Percentiles rank a stretch among this genome's conserved stretches.
Conservation (phyloP, 2,113 vertebrate species). For the Puma concolor region DNA sequence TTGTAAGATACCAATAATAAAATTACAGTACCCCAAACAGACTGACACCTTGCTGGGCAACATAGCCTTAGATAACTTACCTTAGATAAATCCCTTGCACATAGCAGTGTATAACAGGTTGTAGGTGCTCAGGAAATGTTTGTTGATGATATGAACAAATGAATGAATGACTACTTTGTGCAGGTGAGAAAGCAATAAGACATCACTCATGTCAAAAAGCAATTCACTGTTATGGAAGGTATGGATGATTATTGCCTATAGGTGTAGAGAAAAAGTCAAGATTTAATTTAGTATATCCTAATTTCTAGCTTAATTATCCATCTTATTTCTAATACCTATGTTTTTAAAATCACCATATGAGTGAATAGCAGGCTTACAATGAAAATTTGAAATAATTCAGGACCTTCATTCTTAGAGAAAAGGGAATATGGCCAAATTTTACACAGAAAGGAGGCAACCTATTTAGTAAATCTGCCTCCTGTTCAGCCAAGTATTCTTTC, state of each 20-base stretch:
- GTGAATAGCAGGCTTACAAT: conserved; percentile 30
- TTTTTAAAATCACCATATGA: not conserved
- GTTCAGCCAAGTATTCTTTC: not conserved
- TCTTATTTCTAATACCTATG: not conserved
- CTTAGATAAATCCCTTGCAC: not conserved
- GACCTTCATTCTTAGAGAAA: conserved; percentile 30
- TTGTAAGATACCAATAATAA: not conserved
- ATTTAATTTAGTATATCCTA: conserved; percentile 10
- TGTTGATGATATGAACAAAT: not conserved
- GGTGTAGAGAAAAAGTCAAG: not conserved
- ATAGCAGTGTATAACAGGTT: not conserved
- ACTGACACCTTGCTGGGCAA: not conserved
- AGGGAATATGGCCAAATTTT: conserved; percentile 38
- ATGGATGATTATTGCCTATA: not conserved
- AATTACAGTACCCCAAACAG: not conserved
- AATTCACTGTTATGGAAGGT: not conserved
- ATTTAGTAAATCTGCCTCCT: conserved; percentile 50
- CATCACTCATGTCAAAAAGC: not conserved
- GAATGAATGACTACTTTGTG: not conserved
- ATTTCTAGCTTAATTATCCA: not conserved
- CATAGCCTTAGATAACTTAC: not conserved
- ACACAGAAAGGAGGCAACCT: not conserved
- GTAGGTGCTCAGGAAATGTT: not conserved
- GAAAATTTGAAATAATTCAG: not conserved
- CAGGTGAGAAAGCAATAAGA: not conserved